A percentile compares a stretch with the other conserved stretches of the same genome.
Conservation (phyloP, 1,140 invertebrate species). For the Psix sp. region DNA sequence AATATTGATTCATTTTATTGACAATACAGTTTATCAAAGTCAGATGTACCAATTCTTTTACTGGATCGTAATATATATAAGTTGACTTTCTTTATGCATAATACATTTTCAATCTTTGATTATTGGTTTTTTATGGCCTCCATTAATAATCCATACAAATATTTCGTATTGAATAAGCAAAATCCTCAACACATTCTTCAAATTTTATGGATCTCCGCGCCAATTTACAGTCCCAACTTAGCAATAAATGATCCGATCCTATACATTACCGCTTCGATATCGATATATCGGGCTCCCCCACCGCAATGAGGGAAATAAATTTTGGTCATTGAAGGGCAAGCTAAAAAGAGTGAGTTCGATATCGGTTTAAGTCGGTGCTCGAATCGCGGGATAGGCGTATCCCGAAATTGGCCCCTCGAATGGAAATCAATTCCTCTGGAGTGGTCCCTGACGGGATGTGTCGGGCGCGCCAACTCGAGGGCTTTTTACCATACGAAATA, state of each 20-base stretch:
- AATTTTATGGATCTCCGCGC: conserved; percentile 30
- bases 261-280: conserved; percentile 28
- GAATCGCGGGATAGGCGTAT: conserved; percentile 53
- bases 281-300: conserved; percentile 31
- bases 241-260: conserved; percentile 43
- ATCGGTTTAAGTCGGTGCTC: conserved; percentile 51
- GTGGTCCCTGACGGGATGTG: conserved; percentile 58
- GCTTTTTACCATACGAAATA: conserved; percentile 39
- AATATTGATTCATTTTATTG: no score
- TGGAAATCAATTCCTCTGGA: conserved; percentile 59
- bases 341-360: conserved; percentile 23
- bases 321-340: conserved; percentile 53
- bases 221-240: conserved; percentile 42
- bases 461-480: conserved; percentile 43
- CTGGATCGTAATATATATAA: not conserved
- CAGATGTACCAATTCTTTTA: not conserved
- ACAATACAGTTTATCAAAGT: no score
- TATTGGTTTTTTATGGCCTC: conserved; percentile 17
- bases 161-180: conserved; percentile 25
- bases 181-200: conserved; percentile 37
- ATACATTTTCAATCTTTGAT: conserved; percentile 32
- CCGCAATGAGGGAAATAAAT: conserved; percentile 60
- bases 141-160: conserved; percentile 19
- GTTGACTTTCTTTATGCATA: not conserved
- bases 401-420: conserved; percentile 35